Base-by-base conservation (phyloP, 2,113 vertebrate species). In the Anoplopoma fimbria region DNA sequence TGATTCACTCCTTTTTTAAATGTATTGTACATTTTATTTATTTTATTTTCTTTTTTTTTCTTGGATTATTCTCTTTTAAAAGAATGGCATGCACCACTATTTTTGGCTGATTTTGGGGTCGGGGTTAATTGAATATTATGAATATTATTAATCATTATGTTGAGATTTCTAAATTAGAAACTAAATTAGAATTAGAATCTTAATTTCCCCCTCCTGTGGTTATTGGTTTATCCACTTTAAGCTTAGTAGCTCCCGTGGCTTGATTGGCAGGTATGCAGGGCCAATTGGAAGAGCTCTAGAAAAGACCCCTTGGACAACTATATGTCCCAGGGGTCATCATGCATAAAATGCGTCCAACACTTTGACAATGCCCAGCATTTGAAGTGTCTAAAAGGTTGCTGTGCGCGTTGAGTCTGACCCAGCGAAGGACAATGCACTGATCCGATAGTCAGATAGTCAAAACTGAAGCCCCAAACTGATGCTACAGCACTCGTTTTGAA, bases 331-430 rank as follows among this genome's bases (percentile, higher is more conserved):
- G 61, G 64, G 69, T 74, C 68, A 0, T 79, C 4, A 42, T 84
- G 93, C 94, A 95, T 95, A 10, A 92, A 93, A 95, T 94, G 94
- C 93, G 53, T 84, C 88, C 86, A 92, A 94, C 94, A 95, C 94
- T 95, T 91, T 84, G 67, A 78, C 87, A 89, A 94, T 94, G 94
- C 94, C 7, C 78, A 94, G 95, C 93, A 91, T 95, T 92, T 21
- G 1, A 89, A 92, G 94, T 96, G 94, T 95, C 92, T 95, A 95
- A 93, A 85, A 87, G 77, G 77, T 80, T 40, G 61, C 29, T 9
- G 14, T 17, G 27, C 14, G 25, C 13, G 47, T 77, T 10, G 25
- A 78, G 77, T 79, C 53, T 69, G 82, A 91, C 82, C 83, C 45
- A 71, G 84, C 73, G 75, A 78, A 82, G 83, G 87, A 87, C 81